Percentiles rank a stretch among this genome's conserved stretches.
These are phyloP conservation scores for Clitarchus hookeri DNA, from an alignment of 2,888 invertebrate species.

Conservation along the genomic window DNA sequence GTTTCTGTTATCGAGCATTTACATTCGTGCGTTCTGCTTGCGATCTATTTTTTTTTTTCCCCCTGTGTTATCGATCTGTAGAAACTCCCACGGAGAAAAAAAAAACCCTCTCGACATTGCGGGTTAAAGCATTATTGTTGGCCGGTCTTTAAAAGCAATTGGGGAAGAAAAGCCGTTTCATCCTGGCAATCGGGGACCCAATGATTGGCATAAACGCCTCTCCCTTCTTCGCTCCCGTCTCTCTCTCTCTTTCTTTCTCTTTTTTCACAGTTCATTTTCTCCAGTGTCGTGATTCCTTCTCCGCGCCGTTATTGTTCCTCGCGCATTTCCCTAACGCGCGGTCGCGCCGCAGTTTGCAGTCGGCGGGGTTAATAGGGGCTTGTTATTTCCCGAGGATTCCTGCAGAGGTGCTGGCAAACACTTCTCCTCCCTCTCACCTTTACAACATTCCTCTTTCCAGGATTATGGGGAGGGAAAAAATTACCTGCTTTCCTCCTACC, in stretches of 20 bases:
- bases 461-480: background rate
- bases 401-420: background rate
- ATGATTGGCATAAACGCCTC: constrained; percentile 2
- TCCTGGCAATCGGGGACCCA: background rate
- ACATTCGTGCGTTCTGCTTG: too few relatives aligned
- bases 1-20: too few relatives aligned
- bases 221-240: background rate
- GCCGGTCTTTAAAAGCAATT: background rate
- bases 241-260: background rate
- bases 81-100: too few relatives aligned
- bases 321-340: background rate
- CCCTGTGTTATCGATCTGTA: too few relatives aligned
- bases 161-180: background rate
- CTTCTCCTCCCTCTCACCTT: background rate
- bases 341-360: background rate
- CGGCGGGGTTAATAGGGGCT: background rate
- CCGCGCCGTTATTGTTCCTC: background rate
- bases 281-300: background rate
- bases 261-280: background rate
- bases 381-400: background rate
- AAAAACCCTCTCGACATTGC: background rate
- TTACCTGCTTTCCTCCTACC: background rate
- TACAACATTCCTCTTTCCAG: background rate
- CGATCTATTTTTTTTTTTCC: too few relatives aligned
- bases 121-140: background rate